phyloP scores from a whole-genome alignment of 35 echinoderm and acorn worm genomes.

The Patiria miniata region DNA sequence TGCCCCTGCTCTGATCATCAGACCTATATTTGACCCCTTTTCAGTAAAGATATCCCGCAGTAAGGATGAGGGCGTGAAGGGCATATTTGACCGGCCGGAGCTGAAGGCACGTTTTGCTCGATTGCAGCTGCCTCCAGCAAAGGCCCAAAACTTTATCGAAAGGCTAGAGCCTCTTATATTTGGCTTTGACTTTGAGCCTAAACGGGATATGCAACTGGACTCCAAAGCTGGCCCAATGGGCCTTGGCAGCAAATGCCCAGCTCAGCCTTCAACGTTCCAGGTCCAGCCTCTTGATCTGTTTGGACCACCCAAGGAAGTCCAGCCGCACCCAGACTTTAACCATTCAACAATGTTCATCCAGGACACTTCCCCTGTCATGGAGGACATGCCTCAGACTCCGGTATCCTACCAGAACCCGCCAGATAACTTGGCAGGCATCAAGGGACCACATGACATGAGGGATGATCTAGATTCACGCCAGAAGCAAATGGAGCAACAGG shows the following conservation, averaged over 20 bases:
- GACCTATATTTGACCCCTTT: slow-evolving; percentile 10
- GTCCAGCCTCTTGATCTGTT: neutral
- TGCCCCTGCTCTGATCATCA: neutral
- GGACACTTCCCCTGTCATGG: neutral
- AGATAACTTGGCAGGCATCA: neutral
- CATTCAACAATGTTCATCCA: neutral
- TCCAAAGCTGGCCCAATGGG: neutral
- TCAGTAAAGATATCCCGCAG: slow-evolving; percentile 5
- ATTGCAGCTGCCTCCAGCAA: neutral
- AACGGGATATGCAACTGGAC: neutral
- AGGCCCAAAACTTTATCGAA: neutral
- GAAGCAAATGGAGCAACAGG: neutral
- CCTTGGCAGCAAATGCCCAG: neutral
- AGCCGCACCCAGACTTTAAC: neutral
- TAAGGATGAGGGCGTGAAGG: slow-evolving; percentile 4
- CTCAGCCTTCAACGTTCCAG: neutral
- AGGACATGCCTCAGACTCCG: neutral
- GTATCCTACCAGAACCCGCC: slow-evolving; percentile 11
- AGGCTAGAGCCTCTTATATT: neutral
- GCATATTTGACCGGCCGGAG: slow-evolving; percentile 17
- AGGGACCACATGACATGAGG: neutral
- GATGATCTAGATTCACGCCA: neutral
- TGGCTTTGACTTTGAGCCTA: neutral
- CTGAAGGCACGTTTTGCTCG: neutral
- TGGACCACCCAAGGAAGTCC: neutral